Conservation (phyloP, 2,113 vertebrate species). For the Dicentrarchus labrax region DNA sequence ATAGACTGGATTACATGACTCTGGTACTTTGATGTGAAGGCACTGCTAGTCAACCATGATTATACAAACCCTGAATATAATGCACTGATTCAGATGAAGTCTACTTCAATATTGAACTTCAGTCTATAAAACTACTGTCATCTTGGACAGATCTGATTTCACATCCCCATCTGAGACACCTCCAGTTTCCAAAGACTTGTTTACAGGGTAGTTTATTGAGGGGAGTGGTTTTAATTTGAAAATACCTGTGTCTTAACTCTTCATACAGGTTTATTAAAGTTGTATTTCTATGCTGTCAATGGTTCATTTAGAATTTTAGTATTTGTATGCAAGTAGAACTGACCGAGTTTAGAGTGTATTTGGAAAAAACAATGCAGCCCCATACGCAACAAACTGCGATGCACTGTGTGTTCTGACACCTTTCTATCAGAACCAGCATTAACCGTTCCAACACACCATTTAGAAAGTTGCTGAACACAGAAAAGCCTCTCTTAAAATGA, state of each 20-base stretch:
- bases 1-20: slow-evolving; percentile 33
- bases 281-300: background rate
- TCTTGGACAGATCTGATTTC: slow-evolving; percentile 4
- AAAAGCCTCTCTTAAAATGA: background rate
- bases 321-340: background rate
- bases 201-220: background rate
- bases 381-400: too few species aligned
- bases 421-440: too few species aligned
- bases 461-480: background rate
- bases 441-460: background rate
- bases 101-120: background rate
- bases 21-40: slow-evolving; percentile 14
- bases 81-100: background rate
- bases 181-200: background rate
- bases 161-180: background rate
- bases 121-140: background rate
- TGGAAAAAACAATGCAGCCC: too few species aligned
- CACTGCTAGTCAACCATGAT: slow-evolving; percentile 1
- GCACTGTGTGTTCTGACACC: too few species aligned
- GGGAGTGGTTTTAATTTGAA: background rate
- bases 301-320: background rate
- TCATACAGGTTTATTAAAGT: background rate
- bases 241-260: background rate
- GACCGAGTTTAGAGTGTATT: background rate
- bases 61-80: background rate